phyloP scores from a whole-genome alignment of 2,797 vertebrate genomes.

The Coregonus sp. region DNA sequence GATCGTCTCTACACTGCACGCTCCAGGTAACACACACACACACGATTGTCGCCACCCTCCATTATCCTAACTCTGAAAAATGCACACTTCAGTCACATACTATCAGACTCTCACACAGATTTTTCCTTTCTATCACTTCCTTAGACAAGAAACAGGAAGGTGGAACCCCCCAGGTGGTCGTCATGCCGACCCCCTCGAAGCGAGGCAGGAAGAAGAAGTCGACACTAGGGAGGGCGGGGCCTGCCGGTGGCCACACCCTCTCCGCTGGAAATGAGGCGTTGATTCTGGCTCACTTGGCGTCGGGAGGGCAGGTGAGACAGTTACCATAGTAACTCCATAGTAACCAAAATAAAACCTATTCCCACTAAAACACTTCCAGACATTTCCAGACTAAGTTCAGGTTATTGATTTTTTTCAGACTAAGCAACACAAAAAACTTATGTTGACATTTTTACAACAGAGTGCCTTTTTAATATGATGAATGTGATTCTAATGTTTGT shows the following conservation, averaged over 20 bases:
- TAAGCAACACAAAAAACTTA: not conserved
- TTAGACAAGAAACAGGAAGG: constrained; percentile 75
- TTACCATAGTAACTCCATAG: not conserved
- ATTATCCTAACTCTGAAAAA: too few relatives aligned
- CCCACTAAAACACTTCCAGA: not conserved
- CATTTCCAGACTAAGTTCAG: not conserved
- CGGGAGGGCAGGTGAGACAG: constrained; percentile 69
- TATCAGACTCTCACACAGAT: not conserved
- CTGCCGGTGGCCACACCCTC: constrained; percentile 44
- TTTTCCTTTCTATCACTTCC: constrained; percentile 3
- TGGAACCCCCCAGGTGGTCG: constrained; percentile 65
- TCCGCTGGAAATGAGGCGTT: constrained; percentile 68
- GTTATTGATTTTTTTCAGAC: not conserved
- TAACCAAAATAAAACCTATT: not conserved
- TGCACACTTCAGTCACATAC: not conserved
- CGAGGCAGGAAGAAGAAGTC: constrained; percentile 92
- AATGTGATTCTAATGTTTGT: not conserved
- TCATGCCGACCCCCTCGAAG: constrained; percentile 79
- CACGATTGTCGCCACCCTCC: not conserved
- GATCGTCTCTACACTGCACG: constrained; percentile 90
- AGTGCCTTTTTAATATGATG: not conserved
- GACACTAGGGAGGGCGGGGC: constrained; percentile 75
- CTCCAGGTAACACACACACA: constrained; percentile 70
- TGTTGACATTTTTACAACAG: not conserved
- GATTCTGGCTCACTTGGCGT: constrained; percentile 75